Evolutionary conservation across 2,888 invertebrate species (phyloP), one percentile per base, ranked within the genome.

Genomic region (Octonoba sinensis): DNA sequence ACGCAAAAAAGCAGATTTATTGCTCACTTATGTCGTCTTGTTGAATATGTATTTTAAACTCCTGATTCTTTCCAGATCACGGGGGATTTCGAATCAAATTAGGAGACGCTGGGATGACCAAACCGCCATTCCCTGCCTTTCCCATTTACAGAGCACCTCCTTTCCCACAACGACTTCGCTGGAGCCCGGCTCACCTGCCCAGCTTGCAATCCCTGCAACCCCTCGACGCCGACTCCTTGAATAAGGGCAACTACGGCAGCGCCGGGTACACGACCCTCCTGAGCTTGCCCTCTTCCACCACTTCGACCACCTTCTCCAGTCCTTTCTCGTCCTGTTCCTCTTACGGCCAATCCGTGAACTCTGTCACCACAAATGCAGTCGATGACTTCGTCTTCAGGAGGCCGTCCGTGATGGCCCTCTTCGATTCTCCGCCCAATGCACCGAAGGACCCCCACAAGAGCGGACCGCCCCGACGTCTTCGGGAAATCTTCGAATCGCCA

Each of bases 291-390:
- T 76, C 76, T 0, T 67, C 75, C 6, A 74, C 74, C 6, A 57
- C 18, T 13, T 36, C 36, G 1, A 75, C 75, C 2, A 44, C 76
- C 16, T 76, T 70, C 27, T 76, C 76, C 0, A 76, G 76, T 46
- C 69, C 76, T 2, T 76, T 36, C 18, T 76, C 69, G 8, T 76
- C 76, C 11, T 76, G 62, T 12, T 76, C 69, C 2, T 75, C 75
- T 12, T 49, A 51, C 22, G 62, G 76, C 8, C 60, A 76, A 27
- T 76, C 76, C 3, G 18, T 76, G 36, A 70, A 64, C 54, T 76
- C 76, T 0, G 76, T 76, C 18, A 76, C 76, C 22, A 76, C 76
- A 16, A 76, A 76, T 46, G 76, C 76, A 0, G 76, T 76, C 15
- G 59, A 76, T 27, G 76, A 76, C 6, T 76, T 76, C 12, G 76